Evolutionary conservation across 2,113 vertebrate genomes (phyloP).

Genomic region (Laticauda laticaudata): DNA sequence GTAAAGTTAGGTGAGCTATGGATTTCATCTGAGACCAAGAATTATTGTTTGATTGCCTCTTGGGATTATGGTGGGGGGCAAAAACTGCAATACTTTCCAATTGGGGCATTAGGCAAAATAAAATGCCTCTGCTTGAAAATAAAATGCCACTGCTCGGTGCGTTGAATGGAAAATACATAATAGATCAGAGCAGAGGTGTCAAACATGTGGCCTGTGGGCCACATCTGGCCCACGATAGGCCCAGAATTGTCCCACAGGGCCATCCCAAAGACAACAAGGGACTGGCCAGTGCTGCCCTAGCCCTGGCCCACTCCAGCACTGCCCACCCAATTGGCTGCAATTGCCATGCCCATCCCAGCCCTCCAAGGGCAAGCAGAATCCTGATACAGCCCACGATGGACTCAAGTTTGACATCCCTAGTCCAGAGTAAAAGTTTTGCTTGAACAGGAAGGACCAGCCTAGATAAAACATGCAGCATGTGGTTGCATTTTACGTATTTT

Average conservation of each 20-base stretch:
- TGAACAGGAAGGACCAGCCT: not conserved
- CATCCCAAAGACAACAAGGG: no score
- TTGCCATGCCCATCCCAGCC: no score
- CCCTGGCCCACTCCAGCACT: no score
- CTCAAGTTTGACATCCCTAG: not conserved
- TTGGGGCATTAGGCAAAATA: not conserved
- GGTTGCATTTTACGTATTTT: not conserved
- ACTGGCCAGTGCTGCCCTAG: no score
- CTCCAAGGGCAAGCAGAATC: no score
- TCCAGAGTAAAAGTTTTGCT: not conserved
- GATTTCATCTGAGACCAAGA: not conserved
- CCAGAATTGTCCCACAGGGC: no score
- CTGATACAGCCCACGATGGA: no score
- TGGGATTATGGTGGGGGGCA: no score
- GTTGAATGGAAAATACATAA: not conserved
- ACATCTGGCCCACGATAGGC: no score
- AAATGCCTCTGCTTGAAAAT: not conserved
- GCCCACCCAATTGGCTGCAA: no score
- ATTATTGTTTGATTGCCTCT: not conserved
- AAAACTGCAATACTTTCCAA: not conserved
- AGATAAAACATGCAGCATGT: not conserved
- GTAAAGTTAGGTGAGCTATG: constrained; percentile 88
- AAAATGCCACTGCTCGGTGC: not conserved
- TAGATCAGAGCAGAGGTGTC: not conserved
- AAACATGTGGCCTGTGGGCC: no score